phyloP scores from a whole-genome alignment of 2,888 invertebrate genomes.

The Salticus scenicus region DNA sequence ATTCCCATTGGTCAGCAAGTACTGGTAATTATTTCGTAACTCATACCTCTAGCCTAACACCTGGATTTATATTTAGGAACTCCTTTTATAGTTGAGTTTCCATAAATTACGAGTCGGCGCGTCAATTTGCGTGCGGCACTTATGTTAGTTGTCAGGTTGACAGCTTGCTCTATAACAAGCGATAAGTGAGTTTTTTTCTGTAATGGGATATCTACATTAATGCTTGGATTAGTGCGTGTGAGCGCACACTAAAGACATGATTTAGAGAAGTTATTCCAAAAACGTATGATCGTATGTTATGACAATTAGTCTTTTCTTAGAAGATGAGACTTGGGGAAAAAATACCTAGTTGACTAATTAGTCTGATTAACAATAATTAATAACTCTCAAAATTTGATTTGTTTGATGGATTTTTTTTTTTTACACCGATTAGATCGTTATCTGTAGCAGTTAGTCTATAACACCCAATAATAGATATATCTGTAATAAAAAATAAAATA shows the following conservation, averaged over 20 bases:
- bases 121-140: conserved; percentile 59
- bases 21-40: not conserved
- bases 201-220: conserved; percentile 56
- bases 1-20: not conserved
- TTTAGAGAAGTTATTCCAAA: conserved; percentile 44
- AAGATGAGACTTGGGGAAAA: not conserved
- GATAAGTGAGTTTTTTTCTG: conserved; percentile 40
- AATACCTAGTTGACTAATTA: no score
- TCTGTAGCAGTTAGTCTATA: no score
- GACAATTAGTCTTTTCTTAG: not conserved
- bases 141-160: conserved; percentile 62
- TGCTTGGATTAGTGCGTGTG: conserved; percentile 41
- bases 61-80: conserved; percentile 36
- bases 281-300: conserved; percentile 22
- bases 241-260: conserved; percentile 43
- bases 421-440: no score
- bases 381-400: not conserved
- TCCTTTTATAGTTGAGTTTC: conserved; percentile 33
- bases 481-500: no score
- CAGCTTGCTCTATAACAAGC: conserved; percentile 54
- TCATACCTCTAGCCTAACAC: not conserved
- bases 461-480: no score
- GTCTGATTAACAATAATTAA: no score
- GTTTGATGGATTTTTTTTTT: no score
- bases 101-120: conserved; percentile 43